Percentiles rank a stretch among this genome's conserved stretches.
Conservation (phyloP, 2,888 invertebrate species). For the Drosophila histrio region DNA sequence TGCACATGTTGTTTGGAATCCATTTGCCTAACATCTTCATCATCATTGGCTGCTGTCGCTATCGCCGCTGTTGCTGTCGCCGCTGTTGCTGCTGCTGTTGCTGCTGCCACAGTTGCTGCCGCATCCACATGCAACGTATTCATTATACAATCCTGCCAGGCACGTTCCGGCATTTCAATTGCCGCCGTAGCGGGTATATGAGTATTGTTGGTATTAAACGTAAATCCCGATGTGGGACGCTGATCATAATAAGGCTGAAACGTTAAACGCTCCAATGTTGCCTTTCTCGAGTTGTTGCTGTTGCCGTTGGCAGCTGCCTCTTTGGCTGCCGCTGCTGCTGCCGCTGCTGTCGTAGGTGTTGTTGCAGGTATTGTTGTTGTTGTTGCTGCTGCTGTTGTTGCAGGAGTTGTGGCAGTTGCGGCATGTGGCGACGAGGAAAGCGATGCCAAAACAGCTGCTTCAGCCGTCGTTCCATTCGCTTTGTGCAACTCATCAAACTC, state of each 20-base stretch:
- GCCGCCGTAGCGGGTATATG: constrained; percentile 85
- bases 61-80: constrained; percentile 33
- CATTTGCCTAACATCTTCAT: constrained; percentile 42
- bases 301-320: constrained; percentile 17
- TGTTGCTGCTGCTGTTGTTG: constrained; percentile 43
- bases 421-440: constrained; percentile 31
- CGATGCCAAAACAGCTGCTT: constrained; percentile 48
- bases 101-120: constrained; percentile 47
- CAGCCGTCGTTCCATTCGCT: constrained; percentile 36
- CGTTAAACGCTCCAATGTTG: constrained; percentile 65
- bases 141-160: constrained; percentile 90
- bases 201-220: constrained; percentile 83
- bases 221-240: constrained; percentile 82
- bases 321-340: constrained; percentile 60
- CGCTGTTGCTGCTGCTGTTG: constrained; percentile 22
- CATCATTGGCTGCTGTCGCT: constrained; percentile 26
- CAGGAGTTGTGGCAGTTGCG: constrained; percentile 27
- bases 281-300: constrained; percentile 38
- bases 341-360: constrained; percentile 13
- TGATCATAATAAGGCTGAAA: constrained; percentile 82
- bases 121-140: constrained; percentile 82
- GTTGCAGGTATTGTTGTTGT: constrained; percentile 20
- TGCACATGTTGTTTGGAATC: constrained; percentile 71
- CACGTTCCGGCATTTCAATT: constrained; percentile 88
- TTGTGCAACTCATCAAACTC: constrained; percentile 82